Evolutionary conservation across 2,797 vertebrate species (phyloP), one percentile per base, ranked within the genome.

Genomic region (Cercopithecus mitis): DNA sequence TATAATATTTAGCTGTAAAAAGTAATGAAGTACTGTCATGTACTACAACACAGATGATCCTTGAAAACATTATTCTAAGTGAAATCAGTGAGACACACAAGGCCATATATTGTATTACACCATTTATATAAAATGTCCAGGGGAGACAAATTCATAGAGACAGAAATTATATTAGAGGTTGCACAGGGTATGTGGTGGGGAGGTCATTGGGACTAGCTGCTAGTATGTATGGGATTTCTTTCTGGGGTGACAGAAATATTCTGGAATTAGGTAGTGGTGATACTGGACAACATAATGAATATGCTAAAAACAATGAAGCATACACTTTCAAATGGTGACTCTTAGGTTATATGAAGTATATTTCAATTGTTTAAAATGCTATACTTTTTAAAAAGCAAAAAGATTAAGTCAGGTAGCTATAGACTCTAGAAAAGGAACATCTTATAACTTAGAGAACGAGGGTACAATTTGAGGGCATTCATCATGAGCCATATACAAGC

Each of bases 51-150:
- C 82, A 41, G 11, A 80, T 79, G 24, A 90, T 91, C 43, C 14
- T 61, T 87, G 80, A 95, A 95, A 94, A 45, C 15, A 58, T 70
- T 76, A 50, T 73, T 19, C 72, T 75, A 73, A 87, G 10, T 90
- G 47, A 97, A 73, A 88, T 45, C 89, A 80, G 27, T 3, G 45
- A 91, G 76, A 73, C 39, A 80, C 9, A 79, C 76, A 43, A 84
- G 17, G 36, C 30, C 10, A 52, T 80, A 64, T 30, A 52, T 76
- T 39, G 22, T 43, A 70, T 76, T 20, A 73, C 55, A 15, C 58
- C 41, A 73, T 93, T 96, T 33, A 79, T 52, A 76, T 70, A 22
- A 85, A 97, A 95, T 94, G 27, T 70, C 17, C 24, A 88, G 67
- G 83, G 70, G 19, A 92, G 79, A 27, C 12, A 95, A 95, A 92